These are phyloP conservation scores for Ormyrus rosae DNA, from an alignment of 2,888 invertebrate genomes.

Conservation along the genomic window DNA sequence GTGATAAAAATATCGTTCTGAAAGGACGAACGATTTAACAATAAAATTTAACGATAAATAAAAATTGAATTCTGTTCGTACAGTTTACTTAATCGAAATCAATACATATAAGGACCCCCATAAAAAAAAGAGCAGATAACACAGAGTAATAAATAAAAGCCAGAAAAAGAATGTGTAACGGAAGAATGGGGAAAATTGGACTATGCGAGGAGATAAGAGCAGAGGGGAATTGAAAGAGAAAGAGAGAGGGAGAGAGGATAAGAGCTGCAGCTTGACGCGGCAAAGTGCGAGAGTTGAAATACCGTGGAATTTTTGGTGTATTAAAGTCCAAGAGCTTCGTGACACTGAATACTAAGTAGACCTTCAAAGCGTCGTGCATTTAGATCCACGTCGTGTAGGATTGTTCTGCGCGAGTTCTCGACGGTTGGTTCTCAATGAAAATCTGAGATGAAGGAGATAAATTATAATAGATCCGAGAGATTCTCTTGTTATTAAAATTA, in stretches of 20 bases:
- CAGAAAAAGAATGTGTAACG: background rate
- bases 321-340: conserved; percentile 74
- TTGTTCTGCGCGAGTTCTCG: conserved; percentile 25
- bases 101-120: too few species aligned
- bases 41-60: too few species aligned
- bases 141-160: background rate
- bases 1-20: too few species aligned
- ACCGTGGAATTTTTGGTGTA: conserved; percentile 73
- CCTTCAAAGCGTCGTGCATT: conserved; percentile 70
- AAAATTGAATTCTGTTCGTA: too few species aligned
- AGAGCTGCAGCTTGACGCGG: conserved; percentile 39
- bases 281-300: conserved; percentile 54
- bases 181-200: conserved; percentile 39
- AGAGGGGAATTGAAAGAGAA: background rate
- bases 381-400: conserved; percentile 56
- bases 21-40: too few species aligned
- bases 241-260: conserved; percentile 20
- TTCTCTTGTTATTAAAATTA: too few species aligned
- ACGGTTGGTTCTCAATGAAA: background rate
- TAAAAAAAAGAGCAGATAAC: background rate
- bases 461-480: too few species aligned
- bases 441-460: background rate
- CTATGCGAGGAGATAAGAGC: conserved; percentile 18
- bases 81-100: too few species aligned
- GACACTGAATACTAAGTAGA: conserved; percentile 75